These are phyloP conservation scores for Galeopsomyia nigrocyanea DNA, from an alignment of 2,888 invertebrate species.

Conservation along the genomic window DNA sequence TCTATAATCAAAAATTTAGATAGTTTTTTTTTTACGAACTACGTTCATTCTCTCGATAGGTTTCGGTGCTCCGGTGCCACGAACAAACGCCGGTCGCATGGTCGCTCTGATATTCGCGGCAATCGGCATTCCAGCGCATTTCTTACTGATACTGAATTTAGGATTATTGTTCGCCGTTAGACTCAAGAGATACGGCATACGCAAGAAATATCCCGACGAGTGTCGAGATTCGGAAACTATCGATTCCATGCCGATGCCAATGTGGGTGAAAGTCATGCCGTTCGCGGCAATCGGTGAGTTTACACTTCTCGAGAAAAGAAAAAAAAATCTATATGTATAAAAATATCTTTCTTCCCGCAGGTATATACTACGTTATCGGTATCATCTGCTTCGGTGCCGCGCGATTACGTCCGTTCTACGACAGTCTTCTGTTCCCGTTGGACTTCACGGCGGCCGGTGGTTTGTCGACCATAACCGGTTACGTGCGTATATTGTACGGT, in stretches of 20 bases:
- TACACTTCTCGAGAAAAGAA: background rate
- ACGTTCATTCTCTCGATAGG: slow-evolving; percentile 67
- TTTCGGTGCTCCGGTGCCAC: slow-evolving; percentile 80
- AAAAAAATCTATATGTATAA: background rate
- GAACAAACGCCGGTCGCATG: slow-evolving; percentile 75
- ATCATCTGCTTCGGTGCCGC: slow-evolving; percentile 75
- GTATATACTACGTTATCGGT: slow-evolving; percentile 73
- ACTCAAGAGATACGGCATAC: slow-evolving; percentile 68
- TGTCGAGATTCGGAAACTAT: slow-evolving; percentile 49
- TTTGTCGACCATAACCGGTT: slow-evolving; percentile 73
- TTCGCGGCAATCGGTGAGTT: slow-evolving; percentile 61
- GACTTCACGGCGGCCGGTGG: slow-evolving; percentile 81
- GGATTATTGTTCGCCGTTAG: slow-evolving; percentile 71
- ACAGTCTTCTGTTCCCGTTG: slow-evolving; percentile 76
- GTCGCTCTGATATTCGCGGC: slow-evolving; percentile 76
- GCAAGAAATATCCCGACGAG: slow-evolving; percentile 52
- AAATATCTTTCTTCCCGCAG: slow-evolving; percentile 49
- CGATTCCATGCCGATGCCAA: slow-evolving; percentile 56
- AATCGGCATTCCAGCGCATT: slow-evolving; percentile 78
- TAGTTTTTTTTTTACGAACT: slow-evolving; percentile 44
- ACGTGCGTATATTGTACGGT: slow-evolving; percentile 76
- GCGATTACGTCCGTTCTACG: slow-evolving; percentile 70
- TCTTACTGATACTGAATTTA: slow-evolving; percentile 74
- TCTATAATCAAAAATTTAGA: no score
- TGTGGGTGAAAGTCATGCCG: slow-evolving; percentile 62